phyloP scores from a whole-genome alignment of 2,113 vertebrate species.

The Engystomops pustulosus region DNA sequence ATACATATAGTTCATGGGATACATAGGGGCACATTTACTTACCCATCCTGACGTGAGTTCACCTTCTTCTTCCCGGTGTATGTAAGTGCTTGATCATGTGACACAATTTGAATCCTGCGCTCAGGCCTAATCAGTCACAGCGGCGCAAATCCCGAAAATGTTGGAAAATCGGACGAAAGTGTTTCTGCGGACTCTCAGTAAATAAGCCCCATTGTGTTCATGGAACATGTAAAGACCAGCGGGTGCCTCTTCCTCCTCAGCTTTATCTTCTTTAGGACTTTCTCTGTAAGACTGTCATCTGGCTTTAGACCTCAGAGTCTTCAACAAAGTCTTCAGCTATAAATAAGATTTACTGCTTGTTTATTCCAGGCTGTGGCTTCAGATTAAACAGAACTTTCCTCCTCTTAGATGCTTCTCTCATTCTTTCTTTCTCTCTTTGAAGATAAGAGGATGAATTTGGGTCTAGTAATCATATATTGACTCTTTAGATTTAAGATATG shows the following conservation, averaged over 20 bases:
- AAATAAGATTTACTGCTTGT: constrained; percentile 4
- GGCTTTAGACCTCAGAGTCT: neutral
- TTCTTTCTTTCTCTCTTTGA: neutral
- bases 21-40: too few relatives aligned
- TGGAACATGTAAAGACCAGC: neutral
- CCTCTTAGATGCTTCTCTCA: neutral
- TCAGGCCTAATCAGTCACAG: too few relatives aligned
- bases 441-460: neutral
- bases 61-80: too few relatives aligned
- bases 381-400: neutral
- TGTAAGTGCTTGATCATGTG: too few relatives aligned
- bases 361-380: neutral
- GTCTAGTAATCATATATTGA: neutral
- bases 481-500: neutral
- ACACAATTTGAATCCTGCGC: too few relatives aligned
- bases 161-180: too few relatives aligned
- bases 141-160: too few relatives aligned
- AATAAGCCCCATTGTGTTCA: neutral
- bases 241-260: neutral
- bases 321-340: neutral
- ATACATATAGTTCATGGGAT: neutral
- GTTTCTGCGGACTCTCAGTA: too few relatives aligned
- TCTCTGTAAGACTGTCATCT: too few relatives aligned
- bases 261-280: neutral
- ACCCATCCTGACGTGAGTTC: too few relatives aligned